Evolutionary conservation across 2,888 invertebrate genomes (phyloP), one percentile per base, ranked within the genome.

Genomic region (Eupithecia dodoneata): DNA sequence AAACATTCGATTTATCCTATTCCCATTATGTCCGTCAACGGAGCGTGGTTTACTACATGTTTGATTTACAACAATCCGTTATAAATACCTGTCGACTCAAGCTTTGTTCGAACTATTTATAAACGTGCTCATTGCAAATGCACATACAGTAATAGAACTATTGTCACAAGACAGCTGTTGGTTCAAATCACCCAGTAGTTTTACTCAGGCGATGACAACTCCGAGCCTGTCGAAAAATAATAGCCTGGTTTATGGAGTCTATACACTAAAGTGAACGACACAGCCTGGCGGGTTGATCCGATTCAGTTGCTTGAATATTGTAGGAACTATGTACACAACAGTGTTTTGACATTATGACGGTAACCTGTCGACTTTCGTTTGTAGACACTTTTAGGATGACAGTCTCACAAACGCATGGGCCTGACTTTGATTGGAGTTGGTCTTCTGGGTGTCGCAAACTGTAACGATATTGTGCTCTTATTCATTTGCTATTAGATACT

Each of bases 81-180:
- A 47, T 63, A 67, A 69, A 67, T 67, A 59, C 71, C 44, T 55
- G 45, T 18, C 13, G n/a, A 55, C 63, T 59, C 66, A 12, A 78
- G 73, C 75, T 65, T 78, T 78, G 78, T 77, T 75, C 79, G 80
- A 81, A 85, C 85, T 85, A 84, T 73, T 83, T 83, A 85, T 87
- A 85, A 84, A n/a, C 79, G 73, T 75, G 76, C 80, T 86, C 85
- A 84, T 86, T 90, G 85, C 88, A 87, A 90, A 90, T 86, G 77
- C 72, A 80, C 81, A 79, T 79, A 84, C 86, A 87, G 86, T 86
- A 85, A 81, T 77, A 69, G n/a, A 42, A 15, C 10, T 63, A 63
- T 63, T 30, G 30, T 30, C 63, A 63, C 63, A 63, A 63, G 63
- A 10, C 30, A 30, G 63, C 18, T 4, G 30, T 10, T 63, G 30